phyloP scores from a whole-genome alignment of 2,797 vertebrate species.

The Coluber constrictor region DNA sequence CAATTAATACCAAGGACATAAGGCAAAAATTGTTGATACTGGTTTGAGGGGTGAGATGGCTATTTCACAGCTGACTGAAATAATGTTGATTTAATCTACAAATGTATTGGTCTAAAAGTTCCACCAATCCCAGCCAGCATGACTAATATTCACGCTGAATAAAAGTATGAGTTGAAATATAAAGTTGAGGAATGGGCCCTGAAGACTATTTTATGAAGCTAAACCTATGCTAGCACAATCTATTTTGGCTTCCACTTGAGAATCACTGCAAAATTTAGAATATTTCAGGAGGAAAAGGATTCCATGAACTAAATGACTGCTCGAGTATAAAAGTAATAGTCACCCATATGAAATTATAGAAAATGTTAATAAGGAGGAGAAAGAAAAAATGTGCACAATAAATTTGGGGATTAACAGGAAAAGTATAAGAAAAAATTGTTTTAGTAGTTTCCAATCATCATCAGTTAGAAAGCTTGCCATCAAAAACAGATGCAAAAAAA shows the following conservation, averaged over 20 bases:
- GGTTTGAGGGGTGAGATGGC: neutral
- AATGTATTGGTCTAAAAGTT: neutral
- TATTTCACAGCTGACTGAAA: neutral
- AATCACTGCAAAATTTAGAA: neutral
- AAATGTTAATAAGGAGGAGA: neutral
- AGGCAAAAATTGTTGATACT: neutral
- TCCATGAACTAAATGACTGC: neutral
- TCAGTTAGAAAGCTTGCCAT: neutral
- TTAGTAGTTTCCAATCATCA: neutral
- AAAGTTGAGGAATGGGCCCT: neutral
- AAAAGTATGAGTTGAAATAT: neutral
- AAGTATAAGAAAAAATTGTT: neutral
- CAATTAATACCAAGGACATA: neutral
- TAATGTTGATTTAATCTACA: neutral
- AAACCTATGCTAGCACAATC: neutral
- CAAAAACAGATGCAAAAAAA: neutral
- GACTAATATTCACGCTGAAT: neutral
- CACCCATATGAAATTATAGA: neutral
- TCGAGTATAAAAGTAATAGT: neutral
- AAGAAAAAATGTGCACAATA: neutral
- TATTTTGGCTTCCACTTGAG: neutral
- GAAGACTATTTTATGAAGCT: neutral
- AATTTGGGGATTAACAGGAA: neutral
- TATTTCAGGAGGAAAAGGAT: neutral
- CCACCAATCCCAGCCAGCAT: neutral